Conservation (phyloP, 2,797 vertebrate genomes). For the Hemitrygon akajei region DNA sequence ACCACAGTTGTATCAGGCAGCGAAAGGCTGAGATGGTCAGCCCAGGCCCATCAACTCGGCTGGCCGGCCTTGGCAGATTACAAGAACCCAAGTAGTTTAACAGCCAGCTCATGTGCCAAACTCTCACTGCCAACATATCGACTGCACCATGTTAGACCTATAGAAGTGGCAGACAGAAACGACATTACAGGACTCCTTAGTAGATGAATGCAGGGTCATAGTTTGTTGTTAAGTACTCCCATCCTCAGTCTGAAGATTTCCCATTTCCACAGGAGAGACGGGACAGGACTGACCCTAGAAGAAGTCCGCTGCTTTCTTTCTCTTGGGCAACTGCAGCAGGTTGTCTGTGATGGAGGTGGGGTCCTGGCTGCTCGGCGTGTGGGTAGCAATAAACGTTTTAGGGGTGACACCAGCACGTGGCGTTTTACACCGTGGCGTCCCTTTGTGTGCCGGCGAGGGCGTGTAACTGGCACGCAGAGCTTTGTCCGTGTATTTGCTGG, state of each 20-base stretch:
- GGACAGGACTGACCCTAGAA: conserved; percentile 49
- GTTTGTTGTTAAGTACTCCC: background rate
- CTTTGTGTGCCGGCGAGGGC: conserved; percentile 77
- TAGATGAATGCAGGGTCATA: no score
- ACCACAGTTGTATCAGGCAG: background rate
- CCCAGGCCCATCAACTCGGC: background rate
- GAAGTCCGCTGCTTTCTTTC: conserved; percentile 79
- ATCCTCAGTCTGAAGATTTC: background rate
- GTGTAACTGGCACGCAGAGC: conserved; percentile 93
- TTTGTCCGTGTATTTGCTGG: conserved; percentile 94
- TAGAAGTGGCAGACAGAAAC: background rate
- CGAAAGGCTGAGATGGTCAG: background rate
- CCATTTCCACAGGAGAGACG: background rate
- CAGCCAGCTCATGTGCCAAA: background rate
- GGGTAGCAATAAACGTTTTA: conserved; percentile 56
- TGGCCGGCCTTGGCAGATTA: background rate
- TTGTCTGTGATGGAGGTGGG: conserved; percentile 89
- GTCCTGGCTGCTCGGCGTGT: conserved; percentile 76
- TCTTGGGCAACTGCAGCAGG: conserved; percentile 85
- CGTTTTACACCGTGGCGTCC: conserved; percentile 66
- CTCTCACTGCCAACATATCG: background rate
- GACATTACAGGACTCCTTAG: background rate
- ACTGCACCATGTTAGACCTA: background rate
- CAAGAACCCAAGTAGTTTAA: background rate
- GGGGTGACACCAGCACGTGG: conserved; percentile 73